Evolutionary conservation across 2,797 vertebrate species (phyloP).

Genomic region (Sebastes wilsoni): DNA sequence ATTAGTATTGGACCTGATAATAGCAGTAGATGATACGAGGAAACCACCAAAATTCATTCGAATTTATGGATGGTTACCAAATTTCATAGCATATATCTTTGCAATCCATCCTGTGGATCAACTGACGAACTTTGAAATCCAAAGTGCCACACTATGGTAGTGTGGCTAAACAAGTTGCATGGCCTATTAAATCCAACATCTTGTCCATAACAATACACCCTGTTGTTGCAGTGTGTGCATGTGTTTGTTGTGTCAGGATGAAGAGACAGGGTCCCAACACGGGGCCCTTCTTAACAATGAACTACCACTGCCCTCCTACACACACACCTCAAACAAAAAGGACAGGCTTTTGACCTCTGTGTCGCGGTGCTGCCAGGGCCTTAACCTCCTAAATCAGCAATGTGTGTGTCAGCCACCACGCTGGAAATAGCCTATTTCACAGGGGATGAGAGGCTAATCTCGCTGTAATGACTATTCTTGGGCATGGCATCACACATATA

Average conservation of each 20-base stretch:
- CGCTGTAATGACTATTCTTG: slow-evolving; percentile 54
- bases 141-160: not conserved
- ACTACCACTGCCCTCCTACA: not conserved
- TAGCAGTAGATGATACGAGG: not conserved
- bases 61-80: not conserved
- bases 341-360: slow-evolving; percentile 38
- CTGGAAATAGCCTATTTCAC: slow-evolving; percentile 75
- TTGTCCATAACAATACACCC: not conserved
- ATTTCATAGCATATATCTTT: not conserved
- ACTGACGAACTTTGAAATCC: not conserved
- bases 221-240: not conserved
- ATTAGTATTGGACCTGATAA: not conserved
- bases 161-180: not conserved
- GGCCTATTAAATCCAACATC: not conserved
- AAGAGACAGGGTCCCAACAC: not conserved
- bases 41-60: not conserved
- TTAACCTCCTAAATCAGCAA: slow-evolving; percentile 50
- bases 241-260: not conserved
- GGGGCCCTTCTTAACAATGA: not conserved
- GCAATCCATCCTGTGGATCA: not conserved
- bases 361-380: slow-evolving; percentile 9
- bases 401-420: slow-evolving; percentile 33
- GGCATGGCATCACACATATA: slow-evolving; percentile 14
- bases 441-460: slow-evolving; percentile 66
- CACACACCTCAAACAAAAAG: slow-evolving; percentile 20